Evolutionary conservation across 35 echinoderm and acorn worm genomes (phyloP), one percentile per base, ranked within the genome.

Genomic region (Strongylocentrotus purpuratus): DNA sequence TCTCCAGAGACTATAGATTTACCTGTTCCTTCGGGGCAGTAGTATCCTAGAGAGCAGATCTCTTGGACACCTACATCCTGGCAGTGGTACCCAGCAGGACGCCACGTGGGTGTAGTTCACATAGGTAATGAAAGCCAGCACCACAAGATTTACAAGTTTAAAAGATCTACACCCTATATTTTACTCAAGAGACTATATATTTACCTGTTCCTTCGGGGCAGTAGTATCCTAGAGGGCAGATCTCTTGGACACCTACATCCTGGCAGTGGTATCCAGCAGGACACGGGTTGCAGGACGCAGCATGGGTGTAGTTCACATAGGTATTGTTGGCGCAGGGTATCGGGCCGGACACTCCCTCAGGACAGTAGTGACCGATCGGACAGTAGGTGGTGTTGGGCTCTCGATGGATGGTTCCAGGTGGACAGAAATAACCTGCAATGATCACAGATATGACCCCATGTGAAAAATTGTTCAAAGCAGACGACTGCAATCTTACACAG

Each of bases 271-370:
- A 99, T 10, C 98, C 98, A 7, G 96, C 96, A 33, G 98, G 98
- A 87, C 98, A 99, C 13, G 96, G 96, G 86, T 98, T 94, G 89
- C 98, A 99, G 48, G 32, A 50, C 7, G 96, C 95, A 47, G 98
- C 96, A 41, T 99, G 97, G 92, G 98, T 99, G 87, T 99, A 96
- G 95, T 99, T 99, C 45, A 97, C 98, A 47, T 99, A 96, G 46
- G 97, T 98, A 94, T 99, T 98, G 95, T 99, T 99, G 32, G 65
- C 87, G 45, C 97, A 97, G 11, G 98, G 98, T 61, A 99, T 96
- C 25, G 97, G 98, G 91, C 96, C 96, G 45, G 96, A 95, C 48
- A 98, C 95, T 33, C 96, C 98, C 32, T 91, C 96, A 5, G 98
- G 98, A 78, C 97, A 99, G 95, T 98, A 99, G 88, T 99, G 89